These are phyloP conservation scores for Drosophila kuntzei DNA, from an alignment of 2,888 invertebrate species.

Conservation along the genomic window DNA sequence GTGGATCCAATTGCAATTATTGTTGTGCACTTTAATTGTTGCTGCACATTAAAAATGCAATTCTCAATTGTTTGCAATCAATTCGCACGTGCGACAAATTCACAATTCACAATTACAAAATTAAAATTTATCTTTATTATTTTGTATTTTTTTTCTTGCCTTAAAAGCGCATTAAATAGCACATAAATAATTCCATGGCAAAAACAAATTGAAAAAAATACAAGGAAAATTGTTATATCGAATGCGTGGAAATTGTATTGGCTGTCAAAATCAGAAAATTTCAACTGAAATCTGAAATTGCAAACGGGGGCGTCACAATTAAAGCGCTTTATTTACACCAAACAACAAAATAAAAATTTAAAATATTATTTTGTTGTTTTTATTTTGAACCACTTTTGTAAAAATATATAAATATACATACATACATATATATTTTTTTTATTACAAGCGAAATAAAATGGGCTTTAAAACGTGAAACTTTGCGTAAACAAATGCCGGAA, in stretches of 20 bases:
- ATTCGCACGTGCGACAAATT: conserved; percentile 61
- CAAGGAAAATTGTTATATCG: background rate
- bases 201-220: background rate
- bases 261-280: conserved; percentile 31
- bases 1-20: conserved; percentile 16
- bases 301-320: conserved; percentile 37
- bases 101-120: conserved; percentile 23
- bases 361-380: conserved; percentile 5
- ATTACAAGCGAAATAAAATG: conserved; percentile 28
- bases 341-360: conserved; percentile 20
- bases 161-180: conserved; percentile 50
- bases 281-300: conserved; percentile 12
- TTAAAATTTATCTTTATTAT: conserved; percentile 5
- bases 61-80: conserved; percentile 42
- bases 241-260: conserved; percentile 21
- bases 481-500: conserved; percentile 62
- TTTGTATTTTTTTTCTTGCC: too few species aligned
- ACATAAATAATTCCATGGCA: conserved; percentile 41
- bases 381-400: background rate
- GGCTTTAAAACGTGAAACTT: conserved; percentile 24
- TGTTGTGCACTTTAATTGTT: conserved; percentile 1
- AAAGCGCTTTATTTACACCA: conserved; percentile 41
- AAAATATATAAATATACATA: conserved; percentile 3
- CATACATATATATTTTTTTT: too few species aligned
- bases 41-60: conserved; percentile 42